These are phyloP conservation scores for Microtus oregoni DNA, from an alignment of 2,113 vertebrate species.

Conservation along the genomic window DNA sequence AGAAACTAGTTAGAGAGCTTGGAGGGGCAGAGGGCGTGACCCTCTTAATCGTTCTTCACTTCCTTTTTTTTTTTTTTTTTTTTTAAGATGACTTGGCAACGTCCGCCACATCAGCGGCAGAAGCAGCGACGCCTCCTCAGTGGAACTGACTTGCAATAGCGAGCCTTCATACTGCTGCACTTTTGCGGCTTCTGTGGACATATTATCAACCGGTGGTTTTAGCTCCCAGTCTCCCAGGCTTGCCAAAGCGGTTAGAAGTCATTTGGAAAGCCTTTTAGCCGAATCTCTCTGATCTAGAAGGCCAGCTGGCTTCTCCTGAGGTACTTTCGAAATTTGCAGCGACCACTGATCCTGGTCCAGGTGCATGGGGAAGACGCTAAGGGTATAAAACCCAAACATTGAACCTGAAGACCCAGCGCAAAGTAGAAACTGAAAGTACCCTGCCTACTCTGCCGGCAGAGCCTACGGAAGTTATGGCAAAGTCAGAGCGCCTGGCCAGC, in stretches of 20 bases:
- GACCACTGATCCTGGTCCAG: conserved; percentile 45
- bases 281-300: background rate
- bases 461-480: conserved; percentile 80
- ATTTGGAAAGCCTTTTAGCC: background rate
- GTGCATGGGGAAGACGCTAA: background rate
- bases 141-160: background rate
- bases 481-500: conserved; percentile 53
- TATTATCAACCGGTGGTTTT: background rate
- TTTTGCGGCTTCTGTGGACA: conserved; percentile 42
- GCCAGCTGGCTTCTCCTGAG: background rate
- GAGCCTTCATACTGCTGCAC: background rate
- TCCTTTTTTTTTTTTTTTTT: conserved; percentile 46
- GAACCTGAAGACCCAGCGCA: conserved; percentile 68
- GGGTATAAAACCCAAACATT: conserved; percentile 41
- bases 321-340: conserved; percentile 15
- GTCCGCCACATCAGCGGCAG: conserved; percentile 25
- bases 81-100: conserved; percentile 51
- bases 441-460: conserved; percentile 36
- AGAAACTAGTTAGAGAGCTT: background rate
- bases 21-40: conserved; percentile 53
- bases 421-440: conserved; percentile 84
- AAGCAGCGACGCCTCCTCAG: conserved; percentile 8
- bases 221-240: background rate
- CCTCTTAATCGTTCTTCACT: conserved; percentile 65
- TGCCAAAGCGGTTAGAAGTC: conserved; percentile 49